Evolutionary conservation across 2,797 vertebrate genomes (phyloP), one percentile per base, ranked within the genome.

Genomic region (Pseudotriccus pelzelni): DNA sequence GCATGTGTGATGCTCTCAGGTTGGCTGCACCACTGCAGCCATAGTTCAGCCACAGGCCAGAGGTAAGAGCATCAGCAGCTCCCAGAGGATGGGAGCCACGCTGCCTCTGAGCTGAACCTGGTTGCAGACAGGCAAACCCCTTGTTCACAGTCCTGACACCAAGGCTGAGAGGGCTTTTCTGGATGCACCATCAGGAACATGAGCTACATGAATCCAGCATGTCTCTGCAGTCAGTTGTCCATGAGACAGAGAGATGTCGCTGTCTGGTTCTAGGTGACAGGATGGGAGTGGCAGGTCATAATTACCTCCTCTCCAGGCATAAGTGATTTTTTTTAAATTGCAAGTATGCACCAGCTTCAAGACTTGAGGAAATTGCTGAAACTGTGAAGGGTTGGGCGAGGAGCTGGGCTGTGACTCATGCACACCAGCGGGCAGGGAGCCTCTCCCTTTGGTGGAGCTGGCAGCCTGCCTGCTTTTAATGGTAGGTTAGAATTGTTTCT

Each of bases 191-290:
- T 9, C 0, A 0, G 41, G 68, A 47, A 7, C 28, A 20, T 22
- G 58, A 24, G 15, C 47, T 0, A 0, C 25, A 3, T 0, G 1
- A 14, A 13, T 64, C 27, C 32, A n/a, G 11, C 25, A 4, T 3
- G 13, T 80, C 44, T 30, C 52, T 74, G 0, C 23, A 62, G 47
- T 47, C 2, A 5, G 21, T 36, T 9, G 1, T 25, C 41, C 1
- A 2, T 46, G 46, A 58, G 41, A 39, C 23, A 36, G 36, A 23
- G n/a, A 56, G 46, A 9, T 83, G 43, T 47, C 20, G 17, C 49
- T 64, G 12, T 66, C 32, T 32, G 14, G 36, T 79, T 84, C 55
- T 37, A 67, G 34, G 23, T 84, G 68, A 60, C 0, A 1, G 25
- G 16, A 34, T 11, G 15, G 37, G 74, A 84, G 41, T 63, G 11